Evolutionary conservation across 2,888 invertebrate species (phyloP), one percentile per base, ranked within the genome.

Genomic region (Lasioglossum vierecki): DNA sequence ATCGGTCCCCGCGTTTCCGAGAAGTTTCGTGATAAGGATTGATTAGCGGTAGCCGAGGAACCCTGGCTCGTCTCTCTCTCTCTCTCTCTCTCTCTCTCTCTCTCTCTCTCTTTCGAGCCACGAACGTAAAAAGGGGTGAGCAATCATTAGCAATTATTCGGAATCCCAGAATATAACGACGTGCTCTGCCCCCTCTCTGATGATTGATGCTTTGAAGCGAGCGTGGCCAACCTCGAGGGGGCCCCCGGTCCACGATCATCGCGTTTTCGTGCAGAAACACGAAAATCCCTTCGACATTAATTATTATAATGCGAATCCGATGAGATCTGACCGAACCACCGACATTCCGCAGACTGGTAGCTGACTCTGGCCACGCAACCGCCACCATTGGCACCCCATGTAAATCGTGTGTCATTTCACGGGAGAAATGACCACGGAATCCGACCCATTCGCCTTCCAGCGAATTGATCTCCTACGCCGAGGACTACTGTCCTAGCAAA

Each of bases 101-200:
- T 60, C 15, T 46, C 30, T 60, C 81, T 68, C 44, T 57, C 60
- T 60, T 9, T 46, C 18, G 41, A 35, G 70, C 35, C 30, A 74
- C 60, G 76, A 53, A 30, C 68, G 57, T 15, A 77, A 80, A 76
- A 80, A 35, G 86, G 79, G 82, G 80, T 76, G 85, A 88, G 89
- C 88, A 91, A 92, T 92, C 92, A 90, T 91, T 88, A 87, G 90
- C 91, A 92, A 92, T 92, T 92, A 92, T 89, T 90, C 90, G 92
- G 86, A 90, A 91, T 92, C 89, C 82, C 80, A 77, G 88, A 86
- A 89, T 92, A 91, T 90, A 91, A 91, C 88, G 89, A 92, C 84
- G 86, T 91, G 88, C 88, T 88, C 89, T 89, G 89, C 30, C 66
- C 66, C 66, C 66, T 30, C 30, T 66, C 88, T 88, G 91, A 92